A percentile compares a stretch with the other conserved stretches of the same genome.
Evolutionary conservation across 1,140 invertebrate genomes (phyloP).

Genomic region (Lethocerus indicus): DNA sequence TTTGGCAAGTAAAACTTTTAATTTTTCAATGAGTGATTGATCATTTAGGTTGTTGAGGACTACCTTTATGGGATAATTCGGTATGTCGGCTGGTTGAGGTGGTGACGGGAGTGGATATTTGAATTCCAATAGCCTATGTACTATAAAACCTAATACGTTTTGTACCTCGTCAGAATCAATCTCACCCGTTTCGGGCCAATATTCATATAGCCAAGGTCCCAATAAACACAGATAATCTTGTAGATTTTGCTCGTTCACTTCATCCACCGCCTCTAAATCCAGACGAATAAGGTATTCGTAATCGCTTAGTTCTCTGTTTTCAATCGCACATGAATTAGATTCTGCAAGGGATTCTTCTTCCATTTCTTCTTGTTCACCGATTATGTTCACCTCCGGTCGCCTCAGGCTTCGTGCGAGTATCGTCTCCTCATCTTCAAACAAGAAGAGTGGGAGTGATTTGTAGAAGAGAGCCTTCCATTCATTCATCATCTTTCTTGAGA

Average conservation of each 20-base stretch:
- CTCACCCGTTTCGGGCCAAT: slow-evolving; percentile 12
- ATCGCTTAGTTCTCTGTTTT: neutral
- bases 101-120: slow-evolving; percentile 31
- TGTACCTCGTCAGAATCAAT: slow-evolving; percentile 21
- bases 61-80: slow-evolving; percentile 25
- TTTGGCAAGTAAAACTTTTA: slow-evolving; percentile 28
- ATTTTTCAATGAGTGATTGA: slow-evolving; percentile 13
- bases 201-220: slow-evolving; percentile 15
- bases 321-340: too few species aligned
- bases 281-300: neutral
- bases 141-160: slow-evolving; percentile 31
- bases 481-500: too few species aligned
- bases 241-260: neutral
- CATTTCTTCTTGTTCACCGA: too few species aligned
- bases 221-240: neutral
- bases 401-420: too few species aligned
- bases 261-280: neutral
- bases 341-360: too few species aligned
- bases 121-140: slow-evolving; percentile 32
- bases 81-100: slow-evolving; percentile 23
- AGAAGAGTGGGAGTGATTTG: slow-evolving; percentile 6
- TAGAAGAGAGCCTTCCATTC: slow-evolving; percentile 8
- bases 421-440: too few species aligned
- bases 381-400: too few species aligned
- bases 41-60: slow-evolving; percentile 31